Evolutionary conservation across 2,113 vertebrate species (phyloP).

Genomic region (Recurvirostra avosetta): DNA sequence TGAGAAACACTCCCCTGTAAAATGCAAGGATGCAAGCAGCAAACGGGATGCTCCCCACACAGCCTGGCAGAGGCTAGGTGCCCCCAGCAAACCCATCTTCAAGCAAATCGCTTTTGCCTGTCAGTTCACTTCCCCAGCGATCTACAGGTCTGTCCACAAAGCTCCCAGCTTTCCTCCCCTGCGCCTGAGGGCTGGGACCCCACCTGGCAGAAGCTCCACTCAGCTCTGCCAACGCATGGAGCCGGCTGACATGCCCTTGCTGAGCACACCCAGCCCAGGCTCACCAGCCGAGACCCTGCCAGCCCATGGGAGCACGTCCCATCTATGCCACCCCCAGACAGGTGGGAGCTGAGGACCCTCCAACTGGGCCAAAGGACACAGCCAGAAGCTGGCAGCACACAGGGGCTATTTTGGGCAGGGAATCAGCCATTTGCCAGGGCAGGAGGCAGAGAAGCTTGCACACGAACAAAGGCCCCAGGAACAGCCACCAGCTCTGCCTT

Average conservation of each 20-base stretch:
- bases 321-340: neutral
- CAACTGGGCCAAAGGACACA: slow-evolving; percentile 22
- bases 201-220: neutral
- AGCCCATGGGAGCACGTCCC: neutral
- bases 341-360: neutral
- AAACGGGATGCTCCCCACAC: neutral
- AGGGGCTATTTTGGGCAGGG: slow-evolving; percentile 38
- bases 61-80: neutral
- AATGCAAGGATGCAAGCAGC: neutral
- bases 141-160: neutral
- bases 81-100: neutral
- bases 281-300: neutral
- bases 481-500: neutral
- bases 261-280: neutral
- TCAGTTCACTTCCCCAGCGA: neutral
- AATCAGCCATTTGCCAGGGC: neutral
- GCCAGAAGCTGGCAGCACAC: slow-evolving; percentile 10
- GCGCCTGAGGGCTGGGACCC: neutral
- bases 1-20: neutral
- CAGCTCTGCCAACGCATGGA: neutral
- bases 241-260: neutral
- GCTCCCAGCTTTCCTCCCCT: neutral
- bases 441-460: neutral
- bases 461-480: neutral
- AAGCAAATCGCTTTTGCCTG: neutral